A percentile compares a stretch with the other conserved stretches of the same genome.
Evolutionary conservation across 2,888 invertebrate genomes (phyloP).

Genomic region (Spialia ferax): DNA sequence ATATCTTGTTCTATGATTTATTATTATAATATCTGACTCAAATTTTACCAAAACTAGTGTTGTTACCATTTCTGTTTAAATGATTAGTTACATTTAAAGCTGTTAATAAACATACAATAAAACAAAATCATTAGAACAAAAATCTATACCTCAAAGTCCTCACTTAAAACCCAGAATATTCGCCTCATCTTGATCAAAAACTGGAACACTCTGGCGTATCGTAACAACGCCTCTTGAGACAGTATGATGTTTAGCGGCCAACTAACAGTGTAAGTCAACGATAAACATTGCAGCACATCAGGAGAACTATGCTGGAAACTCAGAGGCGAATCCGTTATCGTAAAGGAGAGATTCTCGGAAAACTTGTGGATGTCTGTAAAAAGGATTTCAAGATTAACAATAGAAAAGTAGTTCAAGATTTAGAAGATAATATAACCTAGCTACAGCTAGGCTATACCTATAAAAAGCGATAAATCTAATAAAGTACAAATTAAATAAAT

Average conservation of each 20-base stretch:
- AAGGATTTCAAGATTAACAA: neutral
- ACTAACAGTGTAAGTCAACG: conserved; percentile 89
- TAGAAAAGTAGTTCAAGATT: too few species aligned
- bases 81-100: too few species aligned
- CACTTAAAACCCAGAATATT: conserved; percentile 91
- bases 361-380: conserved; percentile 85
- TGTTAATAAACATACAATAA: too few species aligned
- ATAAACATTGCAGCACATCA: conserved; percentile 89
- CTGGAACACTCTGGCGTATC: conserved; percentile 92
- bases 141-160: conserved; percentile 86
- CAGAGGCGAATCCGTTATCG: conserved; percentile 87
- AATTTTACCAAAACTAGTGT: too few species aligned
- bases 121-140: neutral
- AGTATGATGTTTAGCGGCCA: conserved; percentile 94
- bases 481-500: too few species aligned
- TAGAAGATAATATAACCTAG: too few species aligned
- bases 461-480: too few species aligned
- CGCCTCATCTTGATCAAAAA: conserved; percentile 91
- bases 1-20: too few species aligned
- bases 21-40: too few species aligned
- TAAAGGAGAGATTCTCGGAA: conserved; percentile 88
- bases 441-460: too few species aligned
- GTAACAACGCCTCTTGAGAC: conserved; percentile 89
- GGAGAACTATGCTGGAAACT: conserved; percentile 89
- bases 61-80: too few species aligned